Evolutionary conservation across 2,797 vertebrate genomes (phyloP).

Genomic region (Buphagus erythrorhynchus): DNA sequence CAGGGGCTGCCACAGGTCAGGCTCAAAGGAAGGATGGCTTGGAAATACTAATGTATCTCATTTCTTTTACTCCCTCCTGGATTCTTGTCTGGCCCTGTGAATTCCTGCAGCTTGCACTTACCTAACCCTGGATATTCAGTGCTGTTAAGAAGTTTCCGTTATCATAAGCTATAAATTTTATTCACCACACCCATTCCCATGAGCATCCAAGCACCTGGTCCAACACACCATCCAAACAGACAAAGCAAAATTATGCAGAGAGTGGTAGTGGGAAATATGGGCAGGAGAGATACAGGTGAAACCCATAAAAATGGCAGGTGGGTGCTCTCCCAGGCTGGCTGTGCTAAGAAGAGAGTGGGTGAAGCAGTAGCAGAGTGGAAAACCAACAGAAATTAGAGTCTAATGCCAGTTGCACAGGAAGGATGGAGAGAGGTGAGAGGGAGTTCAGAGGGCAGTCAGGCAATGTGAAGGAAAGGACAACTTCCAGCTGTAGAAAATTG

Average conservation of each 20-base stretch:
- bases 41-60: not conserved
- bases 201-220: slow-evolving; percentile 3
- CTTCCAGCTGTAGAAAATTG: slow-evolving; percentile 55
- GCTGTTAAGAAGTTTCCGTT: not conserved
- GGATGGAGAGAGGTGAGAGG: slow-evolving; percentile 25
- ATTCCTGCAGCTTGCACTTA: not conserved
- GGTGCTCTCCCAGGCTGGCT: not conserved
- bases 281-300: not conserved
- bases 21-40: not conserved
- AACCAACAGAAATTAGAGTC: not conserved
- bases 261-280: not conserved
- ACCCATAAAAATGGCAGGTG: not conserved
- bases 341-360: not conserved
- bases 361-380: not conserved
- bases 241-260: not conserved
- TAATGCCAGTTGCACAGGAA: slow-evolving; percentile 26
- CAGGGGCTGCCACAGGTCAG: not conserved
- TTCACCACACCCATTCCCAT: not conserved
- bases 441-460: slow-evolving; percentile 41
- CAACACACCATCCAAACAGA: not conserved
- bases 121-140: not conserved
- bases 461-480: slow-evolving; percentile 31
- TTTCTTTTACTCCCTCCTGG: not conserved
- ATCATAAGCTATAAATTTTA: not conserved
- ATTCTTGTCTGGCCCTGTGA: not conserved